Evolutionary conservation across 2,888 invertebrate genomes (phyloP), one percentile per base, ranked within the genome.

Genomic region (Embidobia sp.): DNA sequence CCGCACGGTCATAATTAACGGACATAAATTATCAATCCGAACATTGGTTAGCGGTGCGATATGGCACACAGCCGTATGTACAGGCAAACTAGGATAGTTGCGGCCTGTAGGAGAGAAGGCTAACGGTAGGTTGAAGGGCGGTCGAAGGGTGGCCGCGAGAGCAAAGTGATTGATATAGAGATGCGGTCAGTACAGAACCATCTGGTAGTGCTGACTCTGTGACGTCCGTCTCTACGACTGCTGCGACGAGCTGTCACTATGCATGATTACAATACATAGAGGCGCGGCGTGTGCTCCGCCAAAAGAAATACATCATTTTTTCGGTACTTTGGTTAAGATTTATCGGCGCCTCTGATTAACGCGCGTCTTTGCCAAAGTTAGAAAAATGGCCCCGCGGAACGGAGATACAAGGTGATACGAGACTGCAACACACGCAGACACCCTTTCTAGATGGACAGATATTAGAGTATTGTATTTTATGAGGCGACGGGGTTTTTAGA

Each of bases 151-250:
- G 82, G 81, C 83, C 84, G 84, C 80, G 83, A 69, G 81, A 80
- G 83, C 82, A 74, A 85, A 86, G 87, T 89, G 89, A 89, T 89
- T 89, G 89, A 89, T 89, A 89, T 89, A 88, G 88, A 88, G 88
- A 86, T 85, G 86, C 84, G 86, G 85, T 87, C 83, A 83, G 82
- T 85, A 85, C 83, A 81, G 85, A 80, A 82, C 85, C 86, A 85
- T 87, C 87, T 84, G 84, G 79, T 84, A 86, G 83, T 88, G 88
- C 88, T 88, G 88, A 88, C 87, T 88, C 86, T 79, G 87, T 88
- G 87, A 88, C 88, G 87, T 86, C 83, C 87, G 87, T 87, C 85
- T 84, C 85, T 84, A 81, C 83, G 84, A 85, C 82, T 83, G 81
- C 80, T 83, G 84, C 84, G 82, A 81, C 84, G 83, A 81, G 63